phyloP scores from a whole-genome alignment of 2,113 vertebrate species.

The Callionymus lyra region DNA sequence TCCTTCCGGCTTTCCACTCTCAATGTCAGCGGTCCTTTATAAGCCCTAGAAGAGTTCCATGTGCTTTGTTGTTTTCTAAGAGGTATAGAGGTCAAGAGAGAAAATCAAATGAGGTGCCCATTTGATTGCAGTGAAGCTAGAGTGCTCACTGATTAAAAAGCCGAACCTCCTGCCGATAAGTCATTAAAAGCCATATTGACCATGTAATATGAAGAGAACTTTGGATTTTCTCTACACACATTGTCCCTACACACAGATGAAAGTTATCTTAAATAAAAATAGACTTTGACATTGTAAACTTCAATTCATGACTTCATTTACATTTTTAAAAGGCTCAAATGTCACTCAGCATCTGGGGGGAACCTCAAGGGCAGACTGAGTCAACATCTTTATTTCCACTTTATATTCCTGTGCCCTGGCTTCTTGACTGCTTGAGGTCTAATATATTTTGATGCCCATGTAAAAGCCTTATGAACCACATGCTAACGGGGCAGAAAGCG shows the following conservation, averaged over 20 bases:
- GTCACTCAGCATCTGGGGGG: slow-evolving; percentile 6
- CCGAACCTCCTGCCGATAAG: slow-evolving; percentile 34
- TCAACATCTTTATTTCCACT: slow-evolving; percentile 47
- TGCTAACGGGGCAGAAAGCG: slow-evolving; percentile 38
- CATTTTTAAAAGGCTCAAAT: slow-evolving; percentile 3
- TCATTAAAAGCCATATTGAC: slow-evolving; percentile 52
- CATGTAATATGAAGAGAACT: slow-evolving; percentile 17
- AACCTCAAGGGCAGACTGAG: slow-evolving; percentile 18
- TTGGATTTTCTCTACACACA: no score
- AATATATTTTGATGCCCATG: slow-evolving; percentile 53
- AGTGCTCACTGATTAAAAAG: slow-evolving; percentile 45
- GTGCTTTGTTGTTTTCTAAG: slow-evolving; percentile 37
- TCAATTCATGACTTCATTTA: slow-evolving; percentile 2
- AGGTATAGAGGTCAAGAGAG: slow-evolving; percentile 55
- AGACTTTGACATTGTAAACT: not conserved
- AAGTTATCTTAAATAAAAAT: not conserved
- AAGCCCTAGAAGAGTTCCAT: slow-evolving; percentile 23
- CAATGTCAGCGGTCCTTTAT: not conserved
- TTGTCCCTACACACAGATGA: no score
- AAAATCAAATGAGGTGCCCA: slow-evolving; percentile 53
- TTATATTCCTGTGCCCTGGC: slow-evolving; percentile 18
- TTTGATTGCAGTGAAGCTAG: slow-evolving; percentile 42
- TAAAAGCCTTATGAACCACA: slow-evolving; percentile 49
- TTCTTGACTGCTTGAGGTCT: slow-evolving; percentile 29
- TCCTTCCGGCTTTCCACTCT: no score